Conservation (phyloP, 1,140 invertebrate genomes). For the Solenopsis invicta region DNA sequence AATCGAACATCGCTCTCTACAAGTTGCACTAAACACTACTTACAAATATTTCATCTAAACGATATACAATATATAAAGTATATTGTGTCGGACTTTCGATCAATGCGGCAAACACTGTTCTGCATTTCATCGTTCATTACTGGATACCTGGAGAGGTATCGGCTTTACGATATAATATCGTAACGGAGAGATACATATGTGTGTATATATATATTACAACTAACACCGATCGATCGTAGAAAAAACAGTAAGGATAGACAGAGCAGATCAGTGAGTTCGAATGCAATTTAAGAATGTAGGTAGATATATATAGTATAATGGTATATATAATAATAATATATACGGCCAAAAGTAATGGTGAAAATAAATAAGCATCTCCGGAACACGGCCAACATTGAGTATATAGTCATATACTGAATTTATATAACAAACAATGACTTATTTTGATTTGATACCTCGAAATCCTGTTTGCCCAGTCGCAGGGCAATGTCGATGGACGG, state of each 20-base stretch:
- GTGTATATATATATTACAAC: slow-evolving; percentile 70
- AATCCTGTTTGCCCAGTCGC: slow-evolving; percentile 87
- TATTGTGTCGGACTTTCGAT: slow-evolving; percentile 55
- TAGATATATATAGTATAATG: slow-evolving; percentile 69
- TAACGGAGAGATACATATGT: slow-evolving; percentile 52
- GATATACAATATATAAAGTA: slow-evolving; percentile 72
- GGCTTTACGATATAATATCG: slow-evolving; percentile 61
- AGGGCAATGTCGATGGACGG: slow-evolving; percentile 85
- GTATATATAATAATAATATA: slow-evolving; percentile 71
- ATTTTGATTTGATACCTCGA: slow-evolving; percentile 85
- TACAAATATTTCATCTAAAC: slow-evolving; percentile 75
- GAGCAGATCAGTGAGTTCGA: slow-evolving; percentile 82
- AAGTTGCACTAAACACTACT: slow-evolving; percentile 77
- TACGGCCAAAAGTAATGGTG: slow-evolving; percentile 76
- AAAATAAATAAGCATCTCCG: slow-evolving; percentile 83
- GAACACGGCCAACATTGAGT: slow-evolving; percentile 85
- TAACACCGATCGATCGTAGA: slow-evolving; percentile 82
- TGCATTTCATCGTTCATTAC: slow-evolving; percentile 69
- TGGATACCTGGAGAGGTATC: slow-evolving; percentile 59
- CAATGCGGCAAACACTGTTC: slow-evolving; percentile 73
- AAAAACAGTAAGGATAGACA: slow-evolving; percentile 82
- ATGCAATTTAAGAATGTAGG: slow-evolving; percentile 80
- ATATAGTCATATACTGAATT: slow-evolving; percentile 85
- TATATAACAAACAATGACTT: slow-evolving; percentile 82
- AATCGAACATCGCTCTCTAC: slow-evolving; percentile 75